Evolutionary conservation across 2,113 vertebrate species (phyloP).

Genomic region (Alexandromys fortis): DNA sequence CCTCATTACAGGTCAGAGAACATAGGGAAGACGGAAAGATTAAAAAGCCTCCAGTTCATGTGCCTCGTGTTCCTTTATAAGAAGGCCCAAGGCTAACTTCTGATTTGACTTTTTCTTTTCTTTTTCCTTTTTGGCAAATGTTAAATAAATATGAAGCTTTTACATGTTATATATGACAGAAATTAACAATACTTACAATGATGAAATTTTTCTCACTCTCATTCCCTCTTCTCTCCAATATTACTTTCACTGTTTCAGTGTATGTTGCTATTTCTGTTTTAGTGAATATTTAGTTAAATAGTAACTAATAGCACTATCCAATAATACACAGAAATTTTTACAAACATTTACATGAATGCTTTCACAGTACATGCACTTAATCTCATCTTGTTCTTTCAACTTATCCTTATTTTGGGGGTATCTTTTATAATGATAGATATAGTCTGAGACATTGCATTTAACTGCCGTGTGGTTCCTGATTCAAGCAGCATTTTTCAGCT

Average conservation of each 20-base stretch:
- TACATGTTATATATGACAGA: background rate
- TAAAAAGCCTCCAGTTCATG: background rate
- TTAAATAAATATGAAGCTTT: background rate
- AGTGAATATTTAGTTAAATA: background rate
- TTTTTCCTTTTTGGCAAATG: background rate
- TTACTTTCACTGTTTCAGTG: background rate
- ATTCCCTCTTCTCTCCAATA: background rate
- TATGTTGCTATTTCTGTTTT: conserved; percentile 40
- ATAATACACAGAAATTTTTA: background rate
- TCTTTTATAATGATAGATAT: background rate
- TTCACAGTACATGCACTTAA: background rate
- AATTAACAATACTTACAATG: background rate
- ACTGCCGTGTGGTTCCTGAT: background rate
- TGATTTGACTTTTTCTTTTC: background rate
- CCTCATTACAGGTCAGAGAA: background rate
- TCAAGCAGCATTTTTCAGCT: background rate
- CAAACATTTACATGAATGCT: background rate
- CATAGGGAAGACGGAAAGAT: background rate
- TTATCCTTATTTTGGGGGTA: background rate
- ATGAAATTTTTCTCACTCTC: background rate
- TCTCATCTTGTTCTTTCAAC: background rate
- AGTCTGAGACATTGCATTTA: background rate
- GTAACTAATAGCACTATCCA: background rate
- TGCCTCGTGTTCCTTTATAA: background rate
- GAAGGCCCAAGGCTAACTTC: background rate